Evolutionary conservation across 2,888 invertebrate species (phyloP).

Genomic region (Drosophila buzzatii): DNA sequence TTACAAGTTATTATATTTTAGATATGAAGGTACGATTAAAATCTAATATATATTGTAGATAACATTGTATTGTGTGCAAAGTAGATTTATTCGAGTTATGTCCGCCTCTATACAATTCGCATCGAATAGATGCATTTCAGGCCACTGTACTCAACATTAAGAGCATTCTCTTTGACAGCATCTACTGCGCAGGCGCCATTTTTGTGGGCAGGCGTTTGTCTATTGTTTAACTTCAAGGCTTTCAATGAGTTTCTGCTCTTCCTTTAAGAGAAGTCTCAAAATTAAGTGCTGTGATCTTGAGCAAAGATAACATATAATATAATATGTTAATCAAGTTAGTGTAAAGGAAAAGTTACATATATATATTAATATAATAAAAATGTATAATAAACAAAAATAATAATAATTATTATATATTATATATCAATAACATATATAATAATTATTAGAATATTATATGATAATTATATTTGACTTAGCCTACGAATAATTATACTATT

Average conservation of each 20-base stretch:
- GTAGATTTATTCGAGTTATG: background rate
- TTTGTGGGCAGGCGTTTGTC: conserved; percentile 23
- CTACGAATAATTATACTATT: too few species aligned
- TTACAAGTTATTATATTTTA: too few species aligned
- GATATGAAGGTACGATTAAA: background rate
- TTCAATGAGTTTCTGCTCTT: conserved; percentile 47
- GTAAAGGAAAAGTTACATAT: background rate
- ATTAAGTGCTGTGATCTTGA: conserved; percentile 25
- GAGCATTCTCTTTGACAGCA: conserved; percentile 13
- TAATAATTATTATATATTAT: background rate
- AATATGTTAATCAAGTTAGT: background rate
- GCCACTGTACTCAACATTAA: conserved; percentile 35
- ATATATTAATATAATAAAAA: background rate
- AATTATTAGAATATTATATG: too few species aligned
- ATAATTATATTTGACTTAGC: too few species aligned
- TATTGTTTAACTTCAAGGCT: conserved; percentile 33
- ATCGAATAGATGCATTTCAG: background rate
- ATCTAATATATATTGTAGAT: too few species aligned
- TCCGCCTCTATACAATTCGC: background rate
- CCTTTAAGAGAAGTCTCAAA: conserved; percentile 17
- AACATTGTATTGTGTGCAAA: background rate
- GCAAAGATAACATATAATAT: background rate
- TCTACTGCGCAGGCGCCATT: conserved; percentile 60
- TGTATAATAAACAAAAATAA: background rate
- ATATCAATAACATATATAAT: too few species aligned